A percentile compares a stretch with the other conserved stretches of the same genome.
phyloP scores from a whole-genome alignment of 2,888 invertebrate genomes.

The Nomada lathburiana region DNA sequence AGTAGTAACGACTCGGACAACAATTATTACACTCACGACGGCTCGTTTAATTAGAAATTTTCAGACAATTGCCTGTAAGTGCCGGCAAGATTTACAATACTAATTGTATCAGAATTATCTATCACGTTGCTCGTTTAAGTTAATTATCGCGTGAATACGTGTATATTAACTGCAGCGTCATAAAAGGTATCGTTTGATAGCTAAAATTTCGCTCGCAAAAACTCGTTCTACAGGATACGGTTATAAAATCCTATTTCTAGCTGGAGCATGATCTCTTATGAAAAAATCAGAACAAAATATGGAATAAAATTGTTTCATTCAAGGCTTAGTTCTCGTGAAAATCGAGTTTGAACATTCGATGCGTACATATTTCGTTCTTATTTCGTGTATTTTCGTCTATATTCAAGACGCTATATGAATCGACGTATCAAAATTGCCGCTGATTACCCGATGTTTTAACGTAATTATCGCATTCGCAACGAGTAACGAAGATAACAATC shows the following conservation, averaged over 20 bases:
- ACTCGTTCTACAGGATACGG: not conserved
- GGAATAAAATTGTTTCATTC: too few species aligned
- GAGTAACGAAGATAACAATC: conserved; percentile 48
- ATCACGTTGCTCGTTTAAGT: not conserved
- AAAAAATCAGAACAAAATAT: too few species aligned
- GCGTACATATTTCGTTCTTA: too few species aligned
- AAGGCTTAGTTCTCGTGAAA: too few species aligned
- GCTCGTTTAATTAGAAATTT: not conserved
- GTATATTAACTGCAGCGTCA: too few species aligned
- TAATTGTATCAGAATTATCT: not conserved
- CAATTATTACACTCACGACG: conserved; percentile 8
- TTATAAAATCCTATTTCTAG: not conserved
- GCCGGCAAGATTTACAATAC: not conserved
- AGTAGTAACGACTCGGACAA: not conserved
- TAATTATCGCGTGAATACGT: not conserved
- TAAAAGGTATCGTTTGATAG: too few species aligned
- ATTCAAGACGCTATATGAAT: not conserved
- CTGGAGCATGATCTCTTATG: not conserved
- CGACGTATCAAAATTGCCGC: not conserved
- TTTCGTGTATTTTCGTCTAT: not conserved
- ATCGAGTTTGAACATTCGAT: too few species aligned
- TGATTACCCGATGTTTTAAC: conserved; percentile 13
- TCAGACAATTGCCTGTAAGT: not conserved
- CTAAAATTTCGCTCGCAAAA: not conserved
- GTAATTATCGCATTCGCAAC: conserved; percentile 52